phyloP scores from a whole-genome alignment of 2,797 vertebrate genomes.

The Coregonus sp. region DNA sequence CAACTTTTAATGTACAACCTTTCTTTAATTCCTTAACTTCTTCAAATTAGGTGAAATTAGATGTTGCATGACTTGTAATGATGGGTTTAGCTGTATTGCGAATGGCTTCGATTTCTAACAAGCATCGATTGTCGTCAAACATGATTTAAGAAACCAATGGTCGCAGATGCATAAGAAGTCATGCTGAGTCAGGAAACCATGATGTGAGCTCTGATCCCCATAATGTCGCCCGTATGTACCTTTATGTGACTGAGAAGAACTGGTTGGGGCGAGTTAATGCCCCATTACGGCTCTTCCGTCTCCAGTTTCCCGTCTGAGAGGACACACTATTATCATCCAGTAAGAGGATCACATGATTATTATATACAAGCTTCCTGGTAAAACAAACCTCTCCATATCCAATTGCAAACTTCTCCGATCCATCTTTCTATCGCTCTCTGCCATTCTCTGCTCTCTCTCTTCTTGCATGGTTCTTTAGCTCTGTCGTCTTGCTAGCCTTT shows the following conservation, averaged over 20 bases:
- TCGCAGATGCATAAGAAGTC: background rate
- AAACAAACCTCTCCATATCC: constrained; percentile 9
- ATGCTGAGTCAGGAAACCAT: constrained; percentile 6
- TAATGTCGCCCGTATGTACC: constrained; percentile 1
- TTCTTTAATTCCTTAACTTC: constrained; percentile 13
- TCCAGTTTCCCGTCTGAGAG: constrained; percentile 24
- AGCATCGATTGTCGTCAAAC: background rate
- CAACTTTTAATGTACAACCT: background rate
- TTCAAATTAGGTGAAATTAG: constrained; percentile 6
- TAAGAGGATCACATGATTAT: constrained; percentile 24
- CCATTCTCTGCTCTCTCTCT: background rate
- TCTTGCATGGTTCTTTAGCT: background rate
- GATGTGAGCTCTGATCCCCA: background rate
- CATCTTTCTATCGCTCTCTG: constrained; percentile 21
- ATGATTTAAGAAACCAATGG: constrained; percentile 15
- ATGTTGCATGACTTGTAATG: background rate
- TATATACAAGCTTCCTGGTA: constrained; percentile 18
- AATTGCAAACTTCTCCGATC: background rate
- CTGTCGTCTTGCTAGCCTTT: background rate
- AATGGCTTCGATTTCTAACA: background rate
- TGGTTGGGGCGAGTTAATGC: constrained; percentile 19
- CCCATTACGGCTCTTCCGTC: constrained; percentile 3
- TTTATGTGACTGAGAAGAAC: constrained; percentile 13
- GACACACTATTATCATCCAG: constrained; percentile 5
- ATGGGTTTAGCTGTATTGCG: background rate